Evolutionary conservation across 92 coral and sea anemone species (phyloP).

Genomic region (Epizoanthus fatuus): DNA sequence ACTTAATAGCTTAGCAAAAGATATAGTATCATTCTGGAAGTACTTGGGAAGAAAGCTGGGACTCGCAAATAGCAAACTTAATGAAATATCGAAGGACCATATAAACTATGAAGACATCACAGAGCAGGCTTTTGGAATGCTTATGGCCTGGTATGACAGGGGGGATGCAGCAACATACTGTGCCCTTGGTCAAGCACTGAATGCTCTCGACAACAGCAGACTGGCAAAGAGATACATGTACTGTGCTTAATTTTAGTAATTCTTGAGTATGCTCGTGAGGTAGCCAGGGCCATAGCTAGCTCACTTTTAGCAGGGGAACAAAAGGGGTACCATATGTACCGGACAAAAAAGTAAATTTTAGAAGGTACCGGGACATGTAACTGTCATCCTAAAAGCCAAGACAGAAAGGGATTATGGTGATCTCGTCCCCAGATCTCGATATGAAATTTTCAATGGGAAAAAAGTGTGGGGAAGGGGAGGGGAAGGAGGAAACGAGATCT

Average conservation of each 20-base stretch:
- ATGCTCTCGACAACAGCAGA: conserved; percentile 58
- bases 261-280: too few relatives aligned
- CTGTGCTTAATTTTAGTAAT: not conserved
- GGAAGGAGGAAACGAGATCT: too few relatives aligned
- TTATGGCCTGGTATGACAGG: conserved; percentile 82
- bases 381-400: too few relatives aligned
- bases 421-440: too few relatives aligned
- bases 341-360: too few relatives aligned
- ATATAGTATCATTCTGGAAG: conserved; percentile 75
- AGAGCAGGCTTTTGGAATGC: conserved; percentile 88
- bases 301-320: too few relatives aligned
- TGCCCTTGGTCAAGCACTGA: conserved; percentile 74
- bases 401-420: too few relatives aligned
- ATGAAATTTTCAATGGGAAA: too few relatives aligned
- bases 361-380: too few relatives aligned
- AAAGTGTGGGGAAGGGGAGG: too few relatives aligned
- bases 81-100: conserved; percentile 82
- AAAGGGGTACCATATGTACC: too few relatives aligned
- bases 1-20: conserved; percentile 65
- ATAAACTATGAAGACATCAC: conserved; percentile 67
- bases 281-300: too few relatives aligned
- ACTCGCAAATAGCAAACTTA: conserved; percentile 70
- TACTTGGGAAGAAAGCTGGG: conserved; percentile 78
- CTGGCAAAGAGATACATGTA: conserved; percentile 72
- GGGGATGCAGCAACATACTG: conserved; percentile 50